Conservation (phyloP, 1,140 invertebrate genomes). For the Wasmannia auropunctata region DNA sequence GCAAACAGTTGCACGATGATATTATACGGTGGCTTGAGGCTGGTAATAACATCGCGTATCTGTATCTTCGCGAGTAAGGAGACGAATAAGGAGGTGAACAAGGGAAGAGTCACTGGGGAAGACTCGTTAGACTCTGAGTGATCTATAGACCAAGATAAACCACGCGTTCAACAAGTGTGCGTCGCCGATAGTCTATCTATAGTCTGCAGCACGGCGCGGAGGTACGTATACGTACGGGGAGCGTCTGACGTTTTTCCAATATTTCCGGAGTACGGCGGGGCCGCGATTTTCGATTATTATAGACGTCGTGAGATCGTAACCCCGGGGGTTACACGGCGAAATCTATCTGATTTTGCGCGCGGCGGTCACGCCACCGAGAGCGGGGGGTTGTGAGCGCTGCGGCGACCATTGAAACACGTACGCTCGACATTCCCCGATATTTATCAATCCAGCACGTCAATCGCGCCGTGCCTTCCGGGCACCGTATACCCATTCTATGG, state of each 20-base stretch:
- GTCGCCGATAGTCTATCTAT: slow-evolving; percentile 78
- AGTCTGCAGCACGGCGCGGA: slow-evolving; percentile 45
- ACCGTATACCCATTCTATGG: slow-evolving; percentile 46
- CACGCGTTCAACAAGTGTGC: slow-evolving; percentile 85
- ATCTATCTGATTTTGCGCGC: background rate
- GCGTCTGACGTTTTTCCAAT: slow-evolving; percentile 38
- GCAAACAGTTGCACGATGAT: slow-evolving; percentile 31
- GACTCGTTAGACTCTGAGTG: slow-evolving; percentile 76
- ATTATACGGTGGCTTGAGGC: slow-evolving; percentile 2
- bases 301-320: background rate
- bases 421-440: slow-evolving; percentile 15
- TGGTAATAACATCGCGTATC: background rate
- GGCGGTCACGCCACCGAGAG: background rate
- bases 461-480: slow-evolving; percentile 37
- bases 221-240: background rate
- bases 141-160: slow-evolving; percentile 85
- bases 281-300: background rate
- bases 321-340: background rate
- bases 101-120: slow-evolving; percentile 47
- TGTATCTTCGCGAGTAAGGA: slow-evolving; percentile 7
- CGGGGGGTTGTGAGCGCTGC: background rate
- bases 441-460: slow-evolving; percentile 55
- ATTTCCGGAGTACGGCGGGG: background rate
- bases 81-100: background rate
- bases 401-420: slow-evolving; percentile 32